Conservation (phyloP, 2,113 vertebrate genomes). For the Pavo muticus region DNA sequence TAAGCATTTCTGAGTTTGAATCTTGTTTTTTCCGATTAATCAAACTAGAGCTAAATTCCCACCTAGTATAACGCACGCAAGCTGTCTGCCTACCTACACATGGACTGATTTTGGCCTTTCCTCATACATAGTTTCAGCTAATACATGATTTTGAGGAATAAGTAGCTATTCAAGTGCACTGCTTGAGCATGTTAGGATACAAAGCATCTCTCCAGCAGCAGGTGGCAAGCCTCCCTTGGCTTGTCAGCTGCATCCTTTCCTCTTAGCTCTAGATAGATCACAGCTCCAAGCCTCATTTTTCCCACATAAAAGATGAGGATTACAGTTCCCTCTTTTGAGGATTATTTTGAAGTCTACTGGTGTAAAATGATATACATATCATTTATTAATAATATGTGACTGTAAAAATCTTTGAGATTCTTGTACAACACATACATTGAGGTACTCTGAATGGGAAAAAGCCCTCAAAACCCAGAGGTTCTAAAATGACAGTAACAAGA, state of each 20-base stretch:
- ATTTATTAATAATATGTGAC: not conserved
- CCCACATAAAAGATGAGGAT: not conserved
- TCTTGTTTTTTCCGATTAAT: not conserved
- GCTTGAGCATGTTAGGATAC: not conserved
- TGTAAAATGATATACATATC: not conserved
- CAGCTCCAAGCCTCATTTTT: not conserved
- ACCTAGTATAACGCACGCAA: not conserved
- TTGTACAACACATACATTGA: not conserved
- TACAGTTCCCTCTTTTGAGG: not conserved
- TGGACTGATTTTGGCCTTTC: not conserved
- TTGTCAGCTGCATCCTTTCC: not conserved
- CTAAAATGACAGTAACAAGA: not conserved
- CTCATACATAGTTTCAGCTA: not conserved
- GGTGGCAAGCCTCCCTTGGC: not conserved
- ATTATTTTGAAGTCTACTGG: not conserved
- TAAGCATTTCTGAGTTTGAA: not conserved
- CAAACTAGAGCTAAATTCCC: not conserved
- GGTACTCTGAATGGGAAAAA: not conserved
- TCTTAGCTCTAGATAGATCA: not conserved
- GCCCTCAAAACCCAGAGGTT: not conserved
- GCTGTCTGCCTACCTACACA: not conserved
- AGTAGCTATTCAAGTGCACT: not conserved
- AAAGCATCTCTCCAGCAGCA: conserved; percentile 18
- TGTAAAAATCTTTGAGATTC: not conserved
- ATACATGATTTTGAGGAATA: not conserved